phyloP scores from a whole-genome alignment of 2,888 invertebrate genomes.

The Pterobdella sp. region DNA sequence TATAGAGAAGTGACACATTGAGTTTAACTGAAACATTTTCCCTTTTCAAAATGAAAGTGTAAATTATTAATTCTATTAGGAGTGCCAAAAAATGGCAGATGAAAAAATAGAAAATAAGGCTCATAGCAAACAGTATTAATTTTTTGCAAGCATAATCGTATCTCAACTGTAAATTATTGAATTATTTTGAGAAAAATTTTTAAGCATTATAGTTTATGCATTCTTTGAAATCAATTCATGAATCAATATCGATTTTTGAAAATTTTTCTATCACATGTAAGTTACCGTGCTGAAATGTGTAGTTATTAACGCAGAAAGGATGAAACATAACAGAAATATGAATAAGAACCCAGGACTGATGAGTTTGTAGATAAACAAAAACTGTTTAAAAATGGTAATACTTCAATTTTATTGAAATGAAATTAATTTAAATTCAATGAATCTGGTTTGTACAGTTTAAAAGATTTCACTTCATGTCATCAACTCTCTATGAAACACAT shows the following conservation, averaged over 20 bases:
- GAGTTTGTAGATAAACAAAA: conserved; percentile 4
- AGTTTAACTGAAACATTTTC: not conserved
- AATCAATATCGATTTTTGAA: too few relatives aligned
- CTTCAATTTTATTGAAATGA: too few relatives aligned
- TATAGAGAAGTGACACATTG: not conserved
- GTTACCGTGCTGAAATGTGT: not conserved
- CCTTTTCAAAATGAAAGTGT: conserved; percentile 7
- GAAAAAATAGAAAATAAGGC: not conserved
- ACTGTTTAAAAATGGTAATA: not conserved
- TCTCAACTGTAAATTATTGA: not conserved
- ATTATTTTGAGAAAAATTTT: too few relatives aligned
- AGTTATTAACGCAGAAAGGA: not conserved
- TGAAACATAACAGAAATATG: not conserved
- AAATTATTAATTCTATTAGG: not conserved
- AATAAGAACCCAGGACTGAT: not conserved
- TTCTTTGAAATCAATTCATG: too few relatives aligned
- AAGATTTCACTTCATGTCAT: too few relatives aligned
- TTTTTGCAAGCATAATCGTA: not conserved
- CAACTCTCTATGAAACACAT: too few relatives aligned
- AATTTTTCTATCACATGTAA: too few relatives aligned
- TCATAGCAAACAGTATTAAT: not conserved
- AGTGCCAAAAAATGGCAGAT: not conserved
- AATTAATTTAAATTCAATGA: too few relatives aligned
- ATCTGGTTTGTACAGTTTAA: too few relatives aligned
- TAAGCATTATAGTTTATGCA: too few relatives aligned